Evolutionary conservation across 2,797 vertebrate species (phyloP).

Genomic region (Microchirus variegatus): DNA sequence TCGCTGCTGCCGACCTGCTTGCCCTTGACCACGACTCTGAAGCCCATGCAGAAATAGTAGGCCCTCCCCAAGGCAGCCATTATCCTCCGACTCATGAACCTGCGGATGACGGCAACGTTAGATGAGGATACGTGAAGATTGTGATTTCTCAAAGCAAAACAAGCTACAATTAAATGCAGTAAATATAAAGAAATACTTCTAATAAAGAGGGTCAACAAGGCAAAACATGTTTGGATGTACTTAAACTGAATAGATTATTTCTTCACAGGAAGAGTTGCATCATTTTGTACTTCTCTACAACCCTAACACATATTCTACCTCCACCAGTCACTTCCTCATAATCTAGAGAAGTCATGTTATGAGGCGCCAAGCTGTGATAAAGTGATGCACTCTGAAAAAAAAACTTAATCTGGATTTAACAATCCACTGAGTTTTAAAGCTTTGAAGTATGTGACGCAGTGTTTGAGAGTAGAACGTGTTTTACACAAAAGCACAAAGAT

Average conservation of each 20-base stretch:
- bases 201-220: no score
- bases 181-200: background rate
- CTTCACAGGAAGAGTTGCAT: constrained; percentile 37
- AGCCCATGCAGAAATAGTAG: constrained; percentile 90
- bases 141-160: background rate
- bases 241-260: background rate
- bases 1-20: constrained; percentile 78
- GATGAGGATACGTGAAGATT: background rate
- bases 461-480: no score
- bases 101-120: constrained; percentile 34
- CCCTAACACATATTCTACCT: background rate
- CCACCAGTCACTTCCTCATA: constrained; percentile 34
- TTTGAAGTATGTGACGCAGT: no score
- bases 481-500: no score
- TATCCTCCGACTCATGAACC: constrained; percentile 74
- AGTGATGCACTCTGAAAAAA: background rate
- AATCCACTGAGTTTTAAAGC: no score
- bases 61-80: constrained; percentile 83
- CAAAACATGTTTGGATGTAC: background rate
- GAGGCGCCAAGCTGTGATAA: background rate
- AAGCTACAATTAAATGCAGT: background rate
- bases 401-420: no score
- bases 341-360: background rate
- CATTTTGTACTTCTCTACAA: constrained; percentile 14
- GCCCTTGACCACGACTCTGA: constrained; percentile 90